These are phyloP conservation scores for Imbricaverruca yamaguchii DNA, from an alignment of 2,888 invertebrate genomes.

Conservation along the genomic window DNA sequence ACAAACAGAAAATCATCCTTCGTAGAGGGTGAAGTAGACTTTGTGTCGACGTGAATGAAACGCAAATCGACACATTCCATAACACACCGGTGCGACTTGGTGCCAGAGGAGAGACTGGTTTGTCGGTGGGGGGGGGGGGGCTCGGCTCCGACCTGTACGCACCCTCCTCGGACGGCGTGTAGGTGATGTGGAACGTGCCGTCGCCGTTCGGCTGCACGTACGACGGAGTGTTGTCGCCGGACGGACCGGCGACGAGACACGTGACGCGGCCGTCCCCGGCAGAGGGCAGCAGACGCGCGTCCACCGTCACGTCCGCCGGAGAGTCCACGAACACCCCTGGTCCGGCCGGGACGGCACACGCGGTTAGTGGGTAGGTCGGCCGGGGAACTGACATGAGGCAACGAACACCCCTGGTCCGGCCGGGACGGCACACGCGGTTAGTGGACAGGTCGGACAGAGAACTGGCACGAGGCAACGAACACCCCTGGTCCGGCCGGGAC, in stretches of 20 bases:
- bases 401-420: no score
- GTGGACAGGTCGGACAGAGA: no score
- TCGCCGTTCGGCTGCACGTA: conserved; percentile 68
- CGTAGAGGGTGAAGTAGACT: no score
- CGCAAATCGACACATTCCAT: no score
- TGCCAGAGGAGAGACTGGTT: no score
- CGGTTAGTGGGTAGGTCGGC: no score
- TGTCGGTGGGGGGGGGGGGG: no score
- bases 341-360: conserved; percentile 33
- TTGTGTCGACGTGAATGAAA: no score
- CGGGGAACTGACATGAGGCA: no score
- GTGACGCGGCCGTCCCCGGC: conserved; percentile 56
- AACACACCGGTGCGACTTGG: no score
- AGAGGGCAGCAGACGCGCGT: conserved; percentile 60
- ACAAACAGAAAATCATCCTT: no score
- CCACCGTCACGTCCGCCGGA: conserved; percentile 71
- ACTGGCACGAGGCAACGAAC: conserved; percentile 48
- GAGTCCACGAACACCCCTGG: conserved; percentile 70
- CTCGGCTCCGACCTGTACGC: conserved; percentile 38
- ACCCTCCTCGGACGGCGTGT: conserved; percentile 61
- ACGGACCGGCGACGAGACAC: conserved; percentile 70
- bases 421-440: no score
- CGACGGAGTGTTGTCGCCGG: conserved; percentile 63
- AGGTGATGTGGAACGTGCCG: conserved; percentile 75
- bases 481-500: conserved; percentile 52